Conservation (phyloP, 2,113 vertebrate species). For the Odontesthes bonariensis region DNA sequence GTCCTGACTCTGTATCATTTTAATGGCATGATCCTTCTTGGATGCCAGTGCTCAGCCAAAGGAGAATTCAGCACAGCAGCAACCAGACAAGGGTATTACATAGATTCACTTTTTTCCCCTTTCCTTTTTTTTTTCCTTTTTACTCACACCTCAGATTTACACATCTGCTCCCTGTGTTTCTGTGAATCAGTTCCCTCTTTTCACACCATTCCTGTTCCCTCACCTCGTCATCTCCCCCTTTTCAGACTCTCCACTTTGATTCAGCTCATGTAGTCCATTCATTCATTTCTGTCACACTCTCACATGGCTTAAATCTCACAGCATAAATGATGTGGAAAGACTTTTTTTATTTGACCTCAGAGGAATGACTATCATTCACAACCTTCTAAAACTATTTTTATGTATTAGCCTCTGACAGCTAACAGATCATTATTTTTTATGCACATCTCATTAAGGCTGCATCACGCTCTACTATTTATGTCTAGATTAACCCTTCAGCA, state of each 20-base stretch:
- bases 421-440: too few relatives aligned
- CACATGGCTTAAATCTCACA: slow-evolving; percentile 4
- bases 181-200: neutral
- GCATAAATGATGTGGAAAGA: neutral
- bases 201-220: slow-evolving; percentile 25
- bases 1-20: slow-evolving; percentile 72
- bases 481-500: too few relatives aligned
- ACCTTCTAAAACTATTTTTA: neutral
- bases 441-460: too few relatives aligned
- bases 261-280: slow-evolving; percentile 42
- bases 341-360: neutral
- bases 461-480: too few relatives aligned
- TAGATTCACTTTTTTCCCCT: slow-evolving; percentile 23
- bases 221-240: slow-evolving; percentile 17
- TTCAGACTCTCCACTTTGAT: slow-evolving; percentile 18
- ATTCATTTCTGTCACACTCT: slow-evolving; percentile 22
- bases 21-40: slow-evolving; percentile 72
- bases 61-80: slow-evolving; percentile 14
- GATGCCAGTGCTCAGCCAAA: slow-evolving; percentile 31
- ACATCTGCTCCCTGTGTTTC: slow-evolving; percentile 11
- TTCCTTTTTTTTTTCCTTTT: neutral
- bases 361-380: neutral
- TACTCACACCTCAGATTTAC: slow-evolving; percentile 31
- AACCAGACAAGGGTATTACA: slow-evolving; percentile 21
- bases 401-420: too few relatives aligned